phyloP scores from a whole-genome alignment of 2,797 vertebrate genomes.

The Dromococcyx pavoninus region DNA sequence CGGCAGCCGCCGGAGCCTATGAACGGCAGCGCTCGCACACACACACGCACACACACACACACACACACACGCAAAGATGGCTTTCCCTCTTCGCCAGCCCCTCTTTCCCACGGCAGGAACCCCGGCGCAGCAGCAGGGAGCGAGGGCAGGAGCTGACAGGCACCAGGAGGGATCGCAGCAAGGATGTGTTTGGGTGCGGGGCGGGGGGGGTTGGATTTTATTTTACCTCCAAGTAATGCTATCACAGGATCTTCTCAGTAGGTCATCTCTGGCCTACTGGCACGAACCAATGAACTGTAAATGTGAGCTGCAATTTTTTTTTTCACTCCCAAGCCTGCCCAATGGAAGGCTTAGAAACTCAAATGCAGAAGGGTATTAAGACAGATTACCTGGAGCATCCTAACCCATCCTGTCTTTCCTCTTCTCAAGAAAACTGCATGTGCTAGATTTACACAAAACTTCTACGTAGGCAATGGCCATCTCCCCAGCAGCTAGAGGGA shows the following conservation, averaged over 20 bases:
- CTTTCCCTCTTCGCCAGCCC: constrained; percentile 67
- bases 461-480: fast-evolving
- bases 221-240: background rate
- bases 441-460: background rate
- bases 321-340: constrained; percentile 48
- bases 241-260: constrained; percentile 11
- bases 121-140: background rate
- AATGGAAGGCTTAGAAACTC: constrained; percentile 77
- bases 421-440: background rate
- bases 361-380: constrained; percentile 80
- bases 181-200: background rate
- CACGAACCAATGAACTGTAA: constrained; percentile 75
- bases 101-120: constrained; percentile 51
- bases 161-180: background rate
- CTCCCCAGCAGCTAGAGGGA: constrained; percentile 24
- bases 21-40: constrained; percentile 69
- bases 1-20: constrained; percentile 73
- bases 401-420: constrained; percentile 2
- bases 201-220: background rate
- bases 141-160: background rate
- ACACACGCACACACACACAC: constrained; percentile 1
- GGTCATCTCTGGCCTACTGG: constrained; percentile 44
- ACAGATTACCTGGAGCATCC: constrained; percentile 81
- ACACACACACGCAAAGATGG: constrained; percentile 78
- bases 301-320: constrained; percentile 65